Percentiles rank a stretch among this genome's conserved stretches.
phyloP scores from a whole-genome alignment of 2,113 vertebrate species.

The Dascyllus trimaculatus region DNA sequence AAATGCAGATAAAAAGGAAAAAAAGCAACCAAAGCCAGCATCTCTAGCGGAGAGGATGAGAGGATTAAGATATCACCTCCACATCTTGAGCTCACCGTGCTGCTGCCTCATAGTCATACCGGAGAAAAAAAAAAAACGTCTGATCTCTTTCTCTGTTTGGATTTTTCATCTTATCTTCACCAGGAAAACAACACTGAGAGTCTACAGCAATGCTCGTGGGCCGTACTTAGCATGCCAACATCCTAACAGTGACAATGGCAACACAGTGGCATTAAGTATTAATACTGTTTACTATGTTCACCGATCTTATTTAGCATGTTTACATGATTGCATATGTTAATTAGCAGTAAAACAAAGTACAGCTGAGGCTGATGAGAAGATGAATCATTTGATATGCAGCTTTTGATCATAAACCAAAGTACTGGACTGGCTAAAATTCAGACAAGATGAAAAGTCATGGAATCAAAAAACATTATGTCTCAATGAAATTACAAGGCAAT shows the following conservation, averaged over 20 bases:
- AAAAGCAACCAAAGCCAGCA: conserved; percentile 32
- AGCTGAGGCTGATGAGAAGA: too few species aligned
- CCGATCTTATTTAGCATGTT: too few species aligned
- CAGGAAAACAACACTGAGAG: conserved; percentile 2
- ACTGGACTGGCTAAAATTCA: too few species aligned
- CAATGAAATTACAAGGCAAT: not conserved
- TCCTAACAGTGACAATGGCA: not conserved
- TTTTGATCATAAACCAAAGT: too few species aligned
- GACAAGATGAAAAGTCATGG: too few species aligned
- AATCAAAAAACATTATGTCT: not conserved
- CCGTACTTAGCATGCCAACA: not conserved
- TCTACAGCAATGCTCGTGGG: not conserved
- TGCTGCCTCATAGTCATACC: conserved; percentile 16
- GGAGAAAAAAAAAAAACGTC: conserved; percentile 10
- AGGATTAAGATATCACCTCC: conserved; percentile 59
- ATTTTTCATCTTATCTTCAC: conserved; percentile 6
- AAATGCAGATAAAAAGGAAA: conserved; percentile 56
- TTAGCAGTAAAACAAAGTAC: too few species aligned
- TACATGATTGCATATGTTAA: too few species aligned
- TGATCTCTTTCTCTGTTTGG: conserved; percentile 39
- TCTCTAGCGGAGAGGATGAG: conserved; percentile 47
- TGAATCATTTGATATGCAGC: too few species aligned
- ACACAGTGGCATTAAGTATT: not conserved
- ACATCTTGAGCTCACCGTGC: conserved; percentile 25
- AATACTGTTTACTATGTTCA: too few species aligned